These are phyloP conservation scores for Teleogryllus occipitalis DNA, from an alignment of 1,140 invertebrate genomes.

Conservation along the genomic window DNA sequence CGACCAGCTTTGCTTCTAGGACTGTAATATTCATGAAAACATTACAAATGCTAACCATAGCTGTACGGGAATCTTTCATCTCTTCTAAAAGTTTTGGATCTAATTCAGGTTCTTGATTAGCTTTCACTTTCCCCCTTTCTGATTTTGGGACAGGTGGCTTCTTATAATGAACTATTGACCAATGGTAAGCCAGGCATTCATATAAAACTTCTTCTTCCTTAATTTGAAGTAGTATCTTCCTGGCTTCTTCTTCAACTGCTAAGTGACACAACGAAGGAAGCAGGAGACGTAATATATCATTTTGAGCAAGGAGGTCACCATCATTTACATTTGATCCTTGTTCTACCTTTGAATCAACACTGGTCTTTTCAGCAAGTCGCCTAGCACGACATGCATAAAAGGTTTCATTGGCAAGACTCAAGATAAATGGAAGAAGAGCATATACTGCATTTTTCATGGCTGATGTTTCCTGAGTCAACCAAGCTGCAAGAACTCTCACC, in stretches of 20 bases:
- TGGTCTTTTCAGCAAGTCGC: conserved; percentile 51
- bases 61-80: conserved; percentile 70
- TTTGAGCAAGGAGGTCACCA: conserved; percentile 49
- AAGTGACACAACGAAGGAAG: conserved; percentile 83
- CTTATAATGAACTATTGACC: conserved; percentile 78
- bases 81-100: conserved; percentile 63
- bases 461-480: conserved; percentile 86
- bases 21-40: conserved; percentile 89
- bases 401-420: conserved; percentile 70
- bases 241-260: conserved; percentile 77
- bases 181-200: conserved; percentile 72
- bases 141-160: conserved; percentile 68
- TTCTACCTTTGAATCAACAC: conserved; percentile 43
- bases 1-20: conserved; percentile 70
- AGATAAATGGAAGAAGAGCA: conserved; percentile 65
- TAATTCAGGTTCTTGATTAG: conserved; percentile 62
- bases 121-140: conserved; percentile 61
- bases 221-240: conserved; percentile 68
- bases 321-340: conserved; percentile 35
- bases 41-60: conserved; percentile 81
- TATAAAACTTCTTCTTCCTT: conserved; percentile 72
- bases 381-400: conserved; percentile 61
- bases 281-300: conserved; percentile 70
- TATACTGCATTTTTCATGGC: conserved; percentile 77
- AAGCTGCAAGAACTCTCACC: conserved; percentile 73